A percentile compares a stretch with the other conserved stretches of the same genome.
Conservation (phyloP, 1,140 invertebrate genomes). For the Diabrotica virgifera region DNA sequence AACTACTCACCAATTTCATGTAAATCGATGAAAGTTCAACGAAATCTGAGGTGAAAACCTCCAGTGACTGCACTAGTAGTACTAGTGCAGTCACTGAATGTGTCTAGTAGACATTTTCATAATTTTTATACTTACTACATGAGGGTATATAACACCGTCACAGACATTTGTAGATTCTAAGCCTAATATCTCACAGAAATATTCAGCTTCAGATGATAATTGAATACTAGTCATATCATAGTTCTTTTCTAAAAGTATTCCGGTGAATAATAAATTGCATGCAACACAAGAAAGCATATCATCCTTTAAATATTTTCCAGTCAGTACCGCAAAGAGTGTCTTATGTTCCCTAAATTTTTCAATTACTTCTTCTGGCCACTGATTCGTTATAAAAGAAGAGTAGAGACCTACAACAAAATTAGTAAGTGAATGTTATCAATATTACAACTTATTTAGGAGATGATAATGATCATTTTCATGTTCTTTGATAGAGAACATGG, state of each 20-base stretch:
- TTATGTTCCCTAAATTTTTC: neutral
- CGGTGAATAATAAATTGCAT: neutral
- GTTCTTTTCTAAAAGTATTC: neutral
- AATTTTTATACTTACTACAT: neutral
- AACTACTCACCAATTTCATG: too few species aligned
- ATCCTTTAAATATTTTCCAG: neutral
- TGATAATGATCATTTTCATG: too few species aligned
- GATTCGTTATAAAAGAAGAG: neutral
- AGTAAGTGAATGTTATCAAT: too few species aligned
- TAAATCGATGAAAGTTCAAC: too few species aligned
- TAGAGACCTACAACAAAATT: neutral
- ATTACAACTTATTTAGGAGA: too few species aligned
- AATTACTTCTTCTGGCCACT: neutral
- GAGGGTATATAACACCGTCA: neutral
- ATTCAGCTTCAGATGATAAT: neutral
- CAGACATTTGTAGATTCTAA: neutral
- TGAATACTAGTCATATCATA: neutral
- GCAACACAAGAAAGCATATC: neutral
- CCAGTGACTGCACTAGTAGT: too few species aligned
- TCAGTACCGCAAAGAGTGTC: neutral
- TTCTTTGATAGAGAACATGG: too few species aligned
- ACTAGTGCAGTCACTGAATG: too few species aligned
- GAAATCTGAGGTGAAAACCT: too few species aligned
- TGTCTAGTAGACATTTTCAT: too few species aligned
- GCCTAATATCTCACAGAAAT: neutral